Percentiles rank a stretch among this genome's conserved stretches.
These are phyloP conservation scores for Chrysolina haemoptera DNA, from an alignment of 2,888 invertebrate genomes.

Conservation along the genomic window DNA sequence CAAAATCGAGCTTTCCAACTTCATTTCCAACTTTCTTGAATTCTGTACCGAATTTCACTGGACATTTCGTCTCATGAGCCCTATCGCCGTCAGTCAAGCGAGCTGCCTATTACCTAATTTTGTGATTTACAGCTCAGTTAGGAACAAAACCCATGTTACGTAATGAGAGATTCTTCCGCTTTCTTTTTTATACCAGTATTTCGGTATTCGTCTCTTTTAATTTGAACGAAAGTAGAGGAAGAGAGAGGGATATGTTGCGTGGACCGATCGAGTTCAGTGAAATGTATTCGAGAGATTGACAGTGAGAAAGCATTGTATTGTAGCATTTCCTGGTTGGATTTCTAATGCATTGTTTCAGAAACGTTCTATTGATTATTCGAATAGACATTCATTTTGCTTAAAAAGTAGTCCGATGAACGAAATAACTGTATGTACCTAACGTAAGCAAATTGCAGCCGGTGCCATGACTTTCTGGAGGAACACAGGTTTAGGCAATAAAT, in stretches of 20 bases:
- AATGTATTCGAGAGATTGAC: conserved; percentile 20
- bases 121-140: conserved; percentile 53
- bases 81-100: conserved; percentile 20
- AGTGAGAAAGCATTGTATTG: conserved; percentile 22
- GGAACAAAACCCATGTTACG: conserved; percentile 55
- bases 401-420: background rate
- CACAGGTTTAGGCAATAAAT: too few species aligned
- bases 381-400: background rate
- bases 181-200: conserved; percentile 44
- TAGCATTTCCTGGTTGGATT: conserved; percentile 12
- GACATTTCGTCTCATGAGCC: background rate
- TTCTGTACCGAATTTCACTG: conserved; percentile 8
- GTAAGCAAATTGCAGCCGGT: background rate
- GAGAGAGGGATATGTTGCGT: conserved; percentile 17
- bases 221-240: background rate
- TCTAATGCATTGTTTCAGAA: conserved; percentile 20
- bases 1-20: background rate
- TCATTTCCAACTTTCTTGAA: background rate
- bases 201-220: conserved; percentile 22
- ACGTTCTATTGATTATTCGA: background rate
- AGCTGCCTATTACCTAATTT: conserved; percentile 53
- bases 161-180: conserved; percentile 55
- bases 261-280: conserved; percentile 16
- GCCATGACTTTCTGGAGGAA: too few species aligned
- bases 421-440: conserved; percentile 1